Conservation (phyloP, 2,888 invertebrate species). For the Meloe dianella region DNA sequence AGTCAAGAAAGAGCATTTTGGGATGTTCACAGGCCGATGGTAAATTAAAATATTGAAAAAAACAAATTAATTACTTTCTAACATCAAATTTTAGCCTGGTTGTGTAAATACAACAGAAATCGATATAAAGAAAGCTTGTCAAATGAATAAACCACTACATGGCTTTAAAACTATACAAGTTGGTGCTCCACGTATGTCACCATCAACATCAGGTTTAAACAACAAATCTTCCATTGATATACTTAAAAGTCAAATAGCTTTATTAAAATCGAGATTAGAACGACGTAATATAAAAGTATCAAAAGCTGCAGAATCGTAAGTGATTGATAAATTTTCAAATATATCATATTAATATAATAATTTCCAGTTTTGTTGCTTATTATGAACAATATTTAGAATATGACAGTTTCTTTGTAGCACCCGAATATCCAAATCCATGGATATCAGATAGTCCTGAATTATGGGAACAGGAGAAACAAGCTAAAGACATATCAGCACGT, state of each 20-base stretch:
- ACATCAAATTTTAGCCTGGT: constrained; percentile 75
- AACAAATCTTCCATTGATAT: constrained; percentile 56
- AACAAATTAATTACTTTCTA: constrained; percentile 8
- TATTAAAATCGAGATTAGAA: constrained; percentile 80
- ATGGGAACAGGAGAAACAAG: constrained; percentile 96
- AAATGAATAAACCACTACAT: constrained; percentile 63
- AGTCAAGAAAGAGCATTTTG: constrained; percentile 99
- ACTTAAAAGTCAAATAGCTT: constrained; percentile 71
- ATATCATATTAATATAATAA: constrained; percentile 16
- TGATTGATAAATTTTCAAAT: constrained; percentile 54
- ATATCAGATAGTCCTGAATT: constrained; percentile 92
- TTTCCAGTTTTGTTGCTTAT: constrained; percentile 80
- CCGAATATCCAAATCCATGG: constrained; percentile 98
- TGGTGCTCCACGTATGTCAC: constrained; percentile 65
- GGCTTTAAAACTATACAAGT: constrained; percentile 58
- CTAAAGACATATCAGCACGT: constrained; percentile 90
- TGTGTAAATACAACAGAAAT: constrained; percentile 99
- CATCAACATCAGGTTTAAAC: constrained; percentile 59
- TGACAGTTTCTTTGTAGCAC: constrained; percentile 91
- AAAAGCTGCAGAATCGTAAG: constrained; percentile 93
- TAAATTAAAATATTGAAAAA: constrained; percentile 60
- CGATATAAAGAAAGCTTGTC: constrained; percentile 95
- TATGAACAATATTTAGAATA: constrained; percentile 97
- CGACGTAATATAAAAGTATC: constrained; percentile 88
- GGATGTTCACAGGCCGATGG: constrained; percentile 99